phyloP scores from a whole-genome alignment of 2,888 invertebrate genomes.

The Marasmarcha lunaedactyla region DNA sequence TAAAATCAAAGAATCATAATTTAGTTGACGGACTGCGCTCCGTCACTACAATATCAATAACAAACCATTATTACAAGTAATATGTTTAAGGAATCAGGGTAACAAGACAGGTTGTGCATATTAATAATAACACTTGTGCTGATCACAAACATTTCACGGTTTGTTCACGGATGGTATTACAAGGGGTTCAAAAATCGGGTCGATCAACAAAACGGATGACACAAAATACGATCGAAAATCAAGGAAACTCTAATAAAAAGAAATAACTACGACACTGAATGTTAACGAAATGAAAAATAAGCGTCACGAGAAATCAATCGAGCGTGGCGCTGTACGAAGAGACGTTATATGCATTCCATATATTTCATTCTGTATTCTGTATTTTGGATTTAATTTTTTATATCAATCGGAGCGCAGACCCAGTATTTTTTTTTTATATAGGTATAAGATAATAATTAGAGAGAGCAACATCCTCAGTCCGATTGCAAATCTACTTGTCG shows the following conservation, averaged over 20 bases:
- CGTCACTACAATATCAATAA: background rate
- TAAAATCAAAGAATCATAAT: constrained; percentile 11
- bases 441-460: constrained; percentile 25
- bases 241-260: no score
- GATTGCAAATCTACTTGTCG: constrained; percentile 31
- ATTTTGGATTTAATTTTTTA: constrained; percentile 2
- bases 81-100: background rate
- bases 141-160: background rate
- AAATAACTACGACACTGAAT: constrained; percentile 9
- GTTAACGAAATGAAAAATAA: constrained; percentile 14
- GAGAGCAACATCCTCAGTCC: constrained; percentile 67
- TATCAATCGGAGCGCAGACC: constrained; percentile 27
- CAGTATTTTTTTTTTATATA: constrained; percentile 15
- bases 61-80: background rate
- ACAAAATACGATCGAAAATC: background rate
- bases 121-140: background rate
- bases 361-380: no score
- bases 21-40: constrained; percentile 16
- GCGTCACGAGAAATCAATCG: constrained; percentile 24
- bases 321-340: constrained; percentile 31
- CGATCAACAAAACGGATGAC: no score
- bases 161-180: no score
- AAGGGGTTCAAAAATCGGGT: background rate
- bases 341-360: constrained; percentile 16
- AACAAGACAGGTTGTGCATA: background rate